These are phyloP conservation scores for Zaprionus ornatus DNA, from an alignment of 1,140 invertebrate genomes.

Conservation along the genomic window DNA sequence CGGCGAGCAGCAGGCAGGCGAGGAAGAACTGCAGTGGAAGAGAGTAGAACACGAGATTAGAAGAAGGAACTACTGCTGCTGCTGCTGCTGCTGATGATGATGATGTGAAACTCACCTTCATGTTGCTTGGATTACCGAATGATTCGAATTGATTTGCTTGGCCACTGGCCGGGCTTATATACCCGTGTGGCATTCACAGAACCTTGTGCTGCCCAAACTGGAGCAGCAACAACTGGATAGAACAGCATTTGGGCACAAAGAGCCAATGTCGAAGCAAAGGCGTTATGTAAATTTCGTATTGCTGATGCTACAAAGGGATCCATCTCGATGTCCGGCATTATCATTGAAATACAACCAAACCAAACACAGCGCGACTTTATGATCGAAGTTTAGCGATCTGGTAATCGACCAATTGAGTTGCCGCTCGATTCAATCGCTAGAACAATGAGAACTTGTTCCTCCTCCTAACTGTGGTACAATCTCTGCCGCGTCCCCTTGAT, in stretches of 20 bases:
- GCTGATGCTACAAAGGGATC: slow-evolving; percentile 19
- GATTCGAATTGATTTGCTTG: slow-evolving; percentile 57
- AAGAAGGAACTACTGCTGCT: background rate
- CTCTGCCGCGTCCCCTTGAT: slow-evolving; percentile 21
- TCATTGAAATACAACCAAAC: slow-evolving; percentile 39
- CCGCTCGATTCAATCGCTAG: slow-evolving; percentile 17
- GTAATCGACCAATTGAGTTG: slow-evolving; percentile 35
- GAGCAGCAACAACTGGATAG: slow-evolving; percentile 57
- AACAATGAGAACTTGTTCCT: slow-evolving; percentile 79
- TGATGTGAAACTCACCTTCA: slow-evolving; percentile 60
- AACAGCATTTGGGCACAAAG: slow-evolving; percentile 25
- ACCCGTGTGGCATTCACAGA: slow-evolving; percentile 20
- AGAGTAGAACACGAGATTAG: background rate
- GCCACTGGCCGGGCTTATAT: slow-evolving; percentile 48
- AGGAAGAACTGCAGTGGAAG: slow-evolving; percentile 56
- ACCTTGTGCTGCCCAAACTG: slow-evolving; percentile 43
- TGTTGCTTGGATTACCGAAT: slow-evolving; percentile 47
- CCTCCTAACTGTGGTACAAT: background rate
- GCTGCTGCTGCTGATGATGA: background rate
- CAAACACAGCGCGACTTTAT: slow-evolving; percentile 22
- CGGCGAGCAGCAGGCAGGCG: slow-evolving; percentile 58
- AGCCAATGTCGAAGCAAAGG: slow-evolving; percentile 10
- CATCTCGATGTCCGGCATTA: slow-evolving; percentile 39
- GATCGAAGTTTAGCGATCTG: slow-evolving; percentile 7
- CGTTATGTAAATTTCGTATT: slow-evolving; percentile 37